Evolutionary conservation across 1,140 invertebrate genomes (phyloP), one percentile per base, ranked within the genome.

Genomic region (Drosophila kohkoa): DNA sequence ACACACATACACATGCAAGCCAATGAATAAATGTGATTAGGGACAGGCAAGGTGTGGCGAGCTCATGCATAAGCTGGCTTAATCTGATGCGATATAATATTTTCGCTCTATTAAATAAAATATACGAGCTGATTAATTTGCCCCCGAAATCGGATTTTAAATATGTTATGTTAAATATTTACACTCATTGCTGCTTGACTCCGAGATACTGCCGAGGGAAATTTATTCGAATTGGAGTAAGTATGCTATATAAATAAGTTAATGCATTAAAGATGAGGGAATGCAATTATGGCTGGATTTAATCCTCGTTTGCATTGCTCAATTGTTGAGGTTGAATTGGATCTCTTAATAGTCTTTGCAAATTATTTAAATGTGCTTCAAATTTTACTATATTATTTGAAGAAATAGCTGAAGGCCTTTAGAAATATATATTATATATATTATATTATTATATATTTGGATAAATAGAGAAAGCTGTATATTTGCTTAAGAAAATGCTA

Each of bases 51-150:
- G 60, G 48, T 64, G 60, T 64, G 60, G 60, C 20, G 48, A 64
- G 16, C 43, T 52, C 13, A 7, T 38, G 48, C 15, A 68, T 62
- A 69, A 62, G 57, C 48, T 30, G 57, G 5, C 38, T 62, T 69
- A 70, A 63, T 63, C 48, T 45, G 62, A 4, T 55, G n/a, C 63
- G 51, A 62, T 70, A 25, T 48, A 41, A 43, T 52, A 54, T 30
- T 35, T 54, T 45, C 38, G 64, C 52, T 67, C 64, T 57, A 57
- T 67, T 67, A 67, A 67, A 67, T 57, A 35, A 57, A 66, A 66
- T 57, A 57, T 43, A 46, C 41, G 52, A 67, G 64, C 64, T 57
- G 48, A 63, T 70, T 70, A 70, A 63, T 70, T 54, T 63, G 30
- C 35, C 15, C 28, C 28, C 11, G 11, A 43, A 63, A 70, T 45